Conservation (phyloP, 2,888 invertebrate genomes). For the Caenorhabditis imperialis region DNA sequence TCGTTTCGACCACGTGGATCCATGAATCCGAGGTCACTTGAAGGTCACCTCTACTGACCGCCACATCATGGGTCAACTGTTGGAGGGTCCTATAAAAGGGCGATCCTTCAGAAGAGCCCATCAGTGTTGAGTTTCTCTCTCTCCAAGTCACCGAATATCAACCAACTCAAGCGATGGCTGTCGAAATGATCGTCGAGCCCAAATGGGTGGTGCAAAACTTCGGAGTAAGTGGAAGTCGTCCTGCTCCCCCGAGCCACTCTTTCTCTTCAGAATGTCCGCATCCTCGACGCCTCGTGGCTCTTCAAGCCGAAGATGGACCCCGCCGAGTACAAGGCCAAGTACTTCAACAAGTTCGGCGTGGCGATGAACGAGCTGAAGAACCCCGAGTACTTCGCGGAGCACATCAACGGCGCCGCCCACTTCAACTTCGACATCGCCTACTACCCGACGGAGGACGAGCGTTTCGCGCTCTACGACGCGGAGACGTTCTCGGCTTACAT, state of each 20-base stretch:
- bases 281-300: constrained; percentile 55
- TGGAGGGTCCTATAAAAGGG: too few species aligned
- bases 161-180: constrained; percentile 48
- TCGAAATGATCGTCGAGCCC: constrained; percentile 54
- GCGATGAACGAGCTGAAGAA: constrained; percentile 58
- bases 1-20: too few species aligned
- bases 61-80: too few species aligned
- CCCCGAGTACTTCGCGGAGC: constrained; percentile 56
- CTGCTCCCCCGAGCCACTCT: not conserved
- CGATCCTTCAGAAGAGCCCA: too few species aligned
- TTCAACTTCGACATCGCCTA: constrained; percentile 71
- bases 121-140: too few species aligned
- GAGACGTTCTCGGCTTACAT: constrained; percentile 68
- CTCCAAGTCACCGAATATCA: constrained; percentile 15
- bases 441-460: constrained; percentile 66
- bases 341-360: constrained; percentile 66
- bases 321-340: constrained; percentile 61
- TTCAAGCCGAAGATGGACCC: constrained; percentile 52
- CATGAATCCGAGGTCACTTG: too few species aligned
- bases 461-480: constrained; percentile 63
- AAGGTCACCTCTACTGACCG: too few species aligned
- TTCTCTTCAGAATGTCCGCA: constrained; percentile 46
- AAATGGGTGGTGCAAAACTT: constrained; percentile 55
- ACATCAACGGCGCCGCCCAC: constrained; percentile 67
- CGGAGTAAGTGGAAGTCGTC: constrained; percentile 31